These are phyloP conservation scores for Hippasteria phrygiana DNA, from an alignment of 53 echinoderm and acorn worm species.

Conservation along the genomic window DNA sequence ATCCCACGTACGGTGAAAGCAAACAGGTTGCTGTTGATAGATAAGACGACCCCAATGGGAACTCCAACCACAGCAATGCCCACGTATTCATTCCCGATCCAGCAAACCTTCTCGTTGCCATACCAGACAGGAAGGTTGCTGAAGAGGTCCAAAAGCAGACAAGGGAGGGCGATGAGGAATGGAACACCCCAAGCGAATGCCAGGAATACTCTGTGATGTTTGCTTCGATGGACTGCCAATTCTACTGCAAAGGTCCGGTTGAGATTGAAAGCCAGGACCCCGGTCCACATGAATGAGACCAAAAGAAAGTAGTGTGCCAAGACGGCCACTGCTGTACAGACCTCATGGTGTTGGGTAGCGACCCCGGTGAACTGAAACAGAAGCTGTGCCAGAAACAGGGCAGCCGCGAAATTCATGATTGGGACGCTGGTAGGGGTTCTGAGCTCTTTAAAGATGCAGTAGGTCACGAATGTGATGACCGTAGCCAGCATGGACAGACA, in stretches of 20 bases:
- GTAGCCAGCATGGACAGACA: slow-evolving; percentile 40
- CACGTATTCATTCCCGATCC: slow-evolving; percentile 58
- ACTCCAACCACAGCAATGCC: slow-evolving; percentile 42
- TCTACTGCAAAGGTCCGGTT: slow-evolving; percentile 20
- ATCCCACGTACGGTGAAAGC: slow-evolving; percentile 56
- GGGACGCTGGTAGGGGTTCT: slow-evolving; percentile 16
- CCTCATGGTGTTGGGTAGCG: neutral
- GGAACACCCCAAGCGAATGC: slow-evolving; percentile 60
- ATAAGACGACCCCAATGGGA: slow-evolving; percentile 44
- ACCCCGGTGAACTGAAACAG: slow-evolving; percentile 38
- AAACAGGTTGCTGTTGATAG: slow-evolving; percentile 32
- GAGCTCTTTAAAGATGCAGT: slow-evolving; percentile 28
- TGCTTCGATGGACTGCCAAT: neutral
- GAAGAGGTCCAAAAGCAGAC: slow-evolving; percentile 49
- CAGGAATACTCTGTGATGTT: neutral
- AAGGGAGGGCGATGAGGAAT: slow-evolving; percentile 19
- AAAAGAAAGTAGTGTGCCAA: slow-evolving; percentile 49
- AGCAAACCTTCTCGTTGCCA: slow-evolving; percentile 47
- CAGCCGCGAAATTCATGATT: slow-evolving; percentile 55
- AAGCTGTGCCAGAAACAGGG: slow-evolving; percentile 58
- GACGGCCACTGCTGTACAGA: slow-evolving; percentile 58
- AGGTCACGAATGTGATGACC: slow-evolving; percentile 55
- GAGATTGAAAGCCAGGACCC: slow-evolving; percentile 50
- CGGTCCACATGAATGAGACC: slow-evolving; percentile 52
- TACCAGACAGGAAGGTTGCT: slow-evolving; percentile 26